phyloP scores from a whole-genome alignment of 1,140 invertebrate species.

The Anastatus disparis region DNA sequence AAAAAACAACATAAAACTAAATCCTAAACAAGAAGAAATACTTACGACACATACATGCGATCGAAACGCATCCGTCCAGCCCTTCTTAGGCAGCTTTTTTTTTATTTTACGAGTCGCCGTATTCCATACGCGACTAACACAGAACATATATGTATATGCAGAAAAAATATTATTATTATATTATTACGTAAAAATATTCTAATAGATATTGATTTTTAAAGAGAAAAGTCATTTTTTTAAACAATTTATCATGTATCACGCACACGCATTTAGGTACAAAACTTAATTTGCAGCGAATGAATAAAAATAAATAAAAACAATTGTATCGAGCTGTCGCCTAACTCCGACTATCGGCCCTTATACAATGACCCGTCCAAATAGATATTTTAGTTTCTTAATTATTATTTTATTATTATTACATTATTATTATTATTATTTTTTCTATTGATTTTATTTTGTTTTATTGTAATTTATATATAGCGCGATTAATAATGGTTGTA shows the following conservation, averaged over 20 bases:
- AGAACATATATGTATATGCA: slow-evolving; percentile 20
- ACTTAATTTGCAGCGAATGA: slow-evolving; percentile 11
- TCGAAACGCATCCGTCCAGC: slow-evolving; percentile 59
- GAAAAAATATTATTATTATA: slow-evolving; percentile 3
- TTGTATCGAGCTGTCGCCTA: slow-evolving; percentile 14
- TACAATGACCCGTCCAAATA: slow-evolving; percentile 39
- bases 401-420: slow-evolving; percentile 18
- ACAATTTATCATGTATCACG: not conserved
- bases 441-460: slow-evolving; percentile 24
- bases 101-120: slow-evolving; percentile 47
- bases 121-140: slow-evolving; percentile 44
- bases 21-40: too few relatives aligned
- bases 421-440: slow-evolving; percentile 18
- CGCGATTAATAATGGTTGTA: not conserved
- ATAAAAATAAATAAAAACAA: too few relatives aligned
- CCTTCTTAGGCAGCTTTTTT: slow-evolving; percentile 54
- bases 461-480: slow-evolving; percentile 6
- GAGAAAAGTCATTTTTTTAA: not conserved
- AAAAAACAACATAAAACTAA: not conserved
- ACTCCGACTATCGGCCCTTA: slow-evolving; percentile 30
- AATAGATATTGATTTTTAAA: not conserved
- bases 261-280: slow-evolving; percentile 16
- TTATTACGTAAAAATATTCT: slow-evolving; percentile 7
- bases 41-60: slow-evolving; percentile 44
- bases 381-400: slow-evolving; percentile 32